Evolutionary conservation across 2,113 vertebrate species (phyloP), one percentile per base, ranked within the genome.

Genomic region (Phalacrocorax aristotelis): DNA sequence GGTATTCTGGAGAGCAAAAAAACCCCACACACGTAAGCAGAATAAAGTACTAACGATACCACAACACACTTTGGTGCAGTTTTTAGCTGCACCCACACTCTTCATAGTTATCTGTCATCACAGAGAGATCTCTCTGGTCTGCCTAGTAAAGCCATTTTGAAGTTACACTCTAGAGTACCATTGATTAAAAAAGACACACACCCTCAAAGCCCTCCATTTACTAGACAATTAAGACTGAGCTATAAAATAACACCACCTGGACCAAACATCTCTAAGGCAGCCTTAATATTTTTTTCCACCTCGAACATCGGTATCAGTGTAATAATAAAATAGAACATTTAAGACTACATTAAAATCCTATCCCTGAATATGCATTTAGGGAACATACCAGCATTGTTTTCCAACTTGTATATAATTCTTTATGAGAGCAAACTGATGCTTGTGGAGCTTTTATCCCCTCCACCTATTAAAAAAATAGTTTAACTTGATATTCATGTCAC

Each of bases 341-440:
- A 79, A 76, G 62, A 72, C 72, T 57, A 85, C 40, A 88, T n/a
- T 91, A 90, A 91, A 93, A 75, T 72, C 32, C 57, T 94, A 72
- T 7, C 21, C 40, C 27, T 42, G 44, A 69, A 96, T 76, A 87
- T n/a, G 83, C 51, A 89, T 62, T 74, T 55, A 54, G 87, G 78
- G 85, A 93, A 76, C 5, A 5, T 10, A 65, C 15, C 49, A 40
- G 49, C 36, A 48, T 49, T 79, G 61, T 68, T 93, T 52, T 64
- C 36, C 75, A 94, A 79, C 18, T 25, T 72, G 9, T 32, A 64
- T 54, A 29, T 65, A 89, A 87, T 55, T 58, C 34, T 85, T 87
- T 48, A 64, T 29, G 52, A 90, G 34, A 94, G 44, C 26, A 82
- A 87, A 75, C 23, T 36, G n/a, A 85, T 64, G 42, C 57, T 87